A percentile compares a stretch with the other conserved stretches of the same genome.
Conservation (phyloP, 2,888 invertebrate species). For the Apodemia zela region DNA sequence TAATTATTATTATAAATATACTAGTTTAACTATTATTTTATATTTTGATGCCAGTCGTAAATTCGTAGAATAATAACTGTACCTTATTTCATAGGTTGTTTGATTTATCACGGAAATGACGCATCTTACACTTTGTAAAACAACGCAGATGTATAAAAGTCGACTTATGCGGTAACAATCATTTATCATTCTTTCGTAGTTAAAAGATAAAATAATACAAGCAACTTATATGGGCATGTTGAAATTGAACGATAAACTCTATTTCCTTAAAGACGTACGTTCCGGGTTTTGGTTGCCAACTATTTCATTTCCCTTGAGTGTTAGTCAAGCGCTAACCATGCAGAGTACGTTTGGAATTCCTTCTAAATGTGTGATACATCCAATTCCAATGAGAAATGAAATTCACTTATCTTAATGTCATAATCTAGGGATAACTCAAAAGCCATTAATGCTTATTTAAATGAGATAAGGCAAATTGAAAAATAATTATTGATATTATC, state of each 20-base stretch:
- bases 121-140: no score
- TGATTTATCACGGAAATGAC: no score
- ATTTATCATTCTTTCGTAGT: not conserved
- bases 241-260: slow-evolving; percentile 4
- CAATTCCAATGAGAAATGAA: not conserved
- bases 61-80: no score
- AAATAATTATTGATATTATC: no score
- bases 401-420: not conserved
- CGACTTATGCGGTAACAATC: no score
- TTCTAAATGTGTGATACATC: not conserved
- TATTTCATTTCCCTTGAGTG: slow-evolving; percentile 12
- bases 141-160: no score
- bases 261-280: slow-evolving; percentile 10
- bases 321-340: slow-evolving; percentile 1
- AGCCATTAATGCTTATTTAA: not conserved
- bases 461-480: no score
- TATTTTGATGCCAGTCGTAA: no score
- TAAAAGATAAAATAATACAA: not conserved
- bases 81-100: no score
- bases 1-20: no score
- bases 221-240: not conserved
- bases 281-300: slow-evolving; percentile 4
- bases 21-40: no score
- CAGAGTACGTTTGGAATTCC: not conserved
- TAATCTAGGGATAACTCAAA: not conserved